Conservation (phyloP, 2,888 invertebrate genomes). For the Eutolmus rufibarbis region DNA sequence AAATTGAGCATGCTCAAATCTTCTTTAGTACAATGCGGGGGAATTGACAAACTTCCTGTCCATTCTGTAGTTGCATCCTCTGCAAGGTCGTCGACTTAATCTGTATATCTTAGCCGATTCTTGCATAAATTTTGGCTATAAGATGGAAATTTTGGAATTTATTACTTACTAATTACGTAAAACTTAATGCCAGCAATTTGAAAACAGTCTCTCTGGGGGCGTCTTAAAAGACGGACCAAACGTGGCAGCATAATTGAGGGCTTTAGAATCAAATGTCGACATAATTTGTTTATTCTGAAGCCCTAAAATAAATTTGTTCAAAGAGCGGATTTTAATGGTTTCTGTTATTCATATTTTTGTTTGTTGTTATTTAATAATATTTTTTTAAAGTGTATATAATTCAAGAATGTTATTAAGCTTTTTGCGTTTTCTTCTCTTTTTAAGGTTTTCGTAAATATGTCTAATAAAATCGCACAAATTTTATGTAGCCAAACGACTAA, state of each 20-base stretch:
- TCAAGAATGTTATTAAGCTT: not conserved
- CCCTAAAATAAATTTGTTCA: not conserved
- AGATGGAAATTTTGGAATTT: not conserved
- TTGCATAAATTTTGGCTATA: not conserved
- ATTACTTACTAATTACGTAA: not conserved
- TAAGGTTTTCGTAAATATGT: not conserved
- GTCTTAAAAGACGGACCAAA: not conserved
- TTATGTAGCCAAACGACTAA: not conserved
- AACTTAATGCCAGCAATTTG: not conserved
- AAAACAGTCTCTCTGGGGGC: not conserved
- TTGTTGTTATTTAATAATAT: not conserved
- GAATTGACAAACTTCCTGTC: not conserved
- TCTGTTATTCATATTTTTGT: not conserved
- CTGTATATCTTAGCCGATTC: not conserved
- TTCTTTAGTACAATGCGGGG: not conserved
- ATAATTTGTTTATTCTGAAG: not conserved
- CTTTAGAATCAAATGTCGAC: not conserved
- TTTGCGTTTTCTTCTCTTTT: not conserved
- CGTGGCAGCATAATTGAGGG: not conserved
- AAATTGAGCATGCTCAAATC: not conserved
- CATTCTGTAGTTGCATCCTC: not conserved
- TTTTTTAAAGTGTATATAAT: not conserved
- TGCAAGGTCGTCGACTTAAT: not conserved
- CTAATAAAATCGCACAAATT: slow-evolving; percentile 8
- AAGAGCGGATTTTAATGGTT: not conserved